Evolutionary conservation across 64 coral and sea anemone genomes (phyloP).

Genomic region (Stichodactyla mertensii): DNA sequence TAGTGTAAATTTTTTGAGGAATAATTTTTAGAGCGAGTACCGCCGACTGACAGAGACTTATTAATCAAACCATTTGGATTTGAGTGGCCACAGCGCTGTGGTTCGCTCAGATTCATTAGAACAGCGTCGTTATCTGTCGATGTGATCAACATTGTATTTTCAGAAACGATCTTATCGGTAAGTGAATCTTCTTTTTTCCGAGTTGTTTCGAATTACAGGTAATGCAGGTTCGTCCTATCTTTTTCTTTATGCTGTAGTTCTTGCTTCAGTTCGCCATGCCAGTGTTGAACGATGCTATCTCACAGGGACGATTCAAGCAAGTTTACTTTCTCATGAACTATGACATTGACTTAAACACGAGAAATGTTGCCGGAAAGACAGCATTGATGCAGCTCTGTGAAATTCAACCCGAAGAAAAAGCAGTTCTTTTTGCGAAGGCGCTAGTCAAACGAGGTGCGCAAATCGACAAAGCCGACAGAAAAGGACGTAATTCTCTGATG

Average conservation of each 20-base stretch:
- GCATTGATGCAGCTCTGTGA: slow-evolving; percentile 69
- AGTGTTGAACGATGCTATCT: slow-evolving; percentile 64
- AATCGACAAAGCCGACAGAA: slow-evolving; percentile 38
- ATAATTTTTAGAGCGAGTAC: background rate
- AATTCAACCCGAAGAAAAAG: slow-evolving; percentile 51
- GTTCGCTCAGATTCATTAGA: background rate
- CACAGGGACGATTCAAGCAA: slow-evolving; percentile 73
- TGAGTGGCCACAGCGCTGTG: background rate
- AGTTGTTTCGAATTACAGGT: background rate
- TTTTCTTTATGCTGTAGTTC: background rate
- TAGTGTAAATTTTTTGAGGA: background rate
- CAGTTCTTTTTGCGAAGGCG: slow-evolving; percentile 40
- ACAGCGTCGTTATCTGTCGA: background rate
- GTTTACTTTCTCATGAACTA: slow-evolving; percentile 45
- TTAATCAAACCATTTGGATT: background rate
- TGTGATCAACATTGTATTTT: background rate
- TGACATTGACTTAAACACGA: slow-evolving; percentile 51
- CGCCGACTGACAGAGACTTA: background rate
- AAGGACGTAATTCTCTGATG: slow-evolving; percentile 50
- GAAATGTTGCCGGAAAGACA: slow-evolving; percentile 50
- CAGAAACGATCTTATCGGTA: background rate
- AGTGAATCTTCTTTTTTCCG: background rate
- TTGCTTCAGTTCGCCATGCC: slow-evolving; percentile 29
- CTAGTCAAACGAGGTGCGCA: slow-evolving; percentile 54
- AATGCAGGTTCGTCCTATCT: background rate